A percentile compares a stretch with the other conserved stretches of the same genome.
phyloP scores from a whole-genome alignment of 1,140 invertebrate genomes.

The Cotesia vestalis region DNA sequence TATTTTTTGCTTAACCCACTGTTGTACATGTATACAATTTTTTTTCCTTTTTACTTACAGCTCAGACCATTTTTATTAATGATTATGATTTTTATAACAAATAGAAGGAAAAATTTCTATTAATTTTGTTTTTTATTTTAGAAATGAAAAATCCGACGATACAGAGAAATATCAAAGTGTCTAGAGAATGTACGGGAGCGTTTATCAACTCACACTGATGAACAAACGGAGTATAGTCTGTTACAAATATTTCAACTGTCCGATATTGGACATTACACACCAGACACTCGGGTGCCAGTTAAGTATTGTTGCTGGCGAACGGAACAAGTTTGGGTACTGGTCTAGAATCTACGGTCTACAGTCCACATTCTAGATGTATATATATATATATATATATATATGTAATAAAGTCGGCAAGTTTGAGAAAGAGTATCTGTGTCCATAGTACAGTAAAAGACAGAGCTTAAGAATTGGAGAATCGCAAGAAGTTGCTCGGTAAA shows the following conservation, averaged over 20 bases:
- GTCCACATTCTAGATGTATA: no score
- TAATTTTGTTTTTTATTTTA: not conserved
- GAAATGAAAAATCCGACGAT: not conserved
- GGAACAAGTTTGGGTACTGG: no score
- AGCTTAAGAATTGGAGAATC: slow-evolving; percentile 11
- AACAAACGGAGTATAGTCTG: not conserved
- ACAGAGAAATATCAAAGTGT: not conserved
- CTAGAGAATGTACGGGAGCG: not conserved
- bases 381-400: no score
- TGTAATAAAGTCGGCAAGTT: no score
- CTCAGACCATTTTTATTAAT: no score
- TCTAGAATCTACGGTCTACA: no score
- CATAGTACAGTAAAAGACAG: no score
- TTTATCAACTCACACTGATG: slow-evolving; percentile 7
- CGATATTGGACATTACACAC: slow-evolving; percentile 1
- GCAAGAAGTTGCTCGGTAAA: slow-evolving; percentile 7
- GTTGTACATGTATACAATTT: no score
- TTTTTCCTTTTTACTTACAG: no score
- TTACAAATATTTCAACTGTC: slow-evolving; percentile 28
- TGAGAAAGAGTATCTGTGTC: not conserved
- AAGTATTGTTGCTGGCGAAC: not conserved
- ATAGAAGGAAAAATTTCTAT: no score
- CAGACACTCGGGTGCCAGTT: slow-evolving; percentile 15
- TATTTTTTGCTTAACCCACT: no score
- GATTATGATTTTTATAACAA: no score